Evolutionary conservation across 2,888 invertebrate species (phyloP), one percentile per base, ranked within the genome.

Genomic region (Eledone cirrhosa): DNA sequence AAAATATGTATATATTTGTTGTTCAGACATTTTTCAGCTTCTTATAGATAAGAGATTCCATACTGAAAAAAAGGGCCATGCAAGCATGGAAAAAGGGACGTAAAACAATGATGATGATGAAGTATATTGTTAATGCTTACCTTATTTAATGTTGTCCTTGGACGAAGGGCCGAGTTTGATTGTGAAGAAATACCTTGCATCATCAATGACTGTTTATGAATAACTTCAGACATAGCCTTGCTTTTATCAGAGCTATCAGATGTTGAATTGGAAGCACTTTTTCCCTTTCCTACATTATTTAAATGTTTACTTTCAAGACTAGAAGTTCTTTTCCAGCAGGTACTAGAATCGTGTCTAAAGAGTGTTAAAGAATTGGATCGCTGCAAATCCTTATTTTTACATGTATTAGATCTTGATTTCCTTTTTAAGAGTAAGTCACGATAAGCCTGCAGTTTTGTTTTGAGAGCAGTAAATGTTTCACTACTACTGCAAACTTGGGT

Each of bases 371-470:
- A 76, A 19, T 48, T 76, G 14, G 76, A 76, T 48, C 76, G 41
- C 11, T 47, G 76, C 29, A 48, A 48, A 11, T 47, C 47, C 19
- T 48, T 48, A 47, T 29, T 29, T 24, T 31, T 77, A 31, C 24
- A 33, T 29, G 63, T 29, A 22, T 22, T 24, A 16, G 77, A 31
- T 53, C 29, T 79, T 27, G 41, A 24, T 48, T 67, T 77, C 27
- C 78, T 67, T n/a, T 79, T 82, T 22, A 85, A 78, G 33, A 88
- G 81, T 78, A 83, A 83, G 80, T 87, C 88, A 75, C 86, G 80
- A 79, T 86, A 88, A 11, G 86, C 86, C 67, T 86, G 86, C n/a
- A 88, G 80, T 79, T 87, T 87, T 11, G 87, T 86, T 80, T 88
- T 88, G n/a, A 88, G 79, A 5, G 87, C 84, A 24, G 87, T 85